Base-by-base conservation (phyloP, 2,113 vertebrate genomes). In the Cyrtonyx montezumae region DNA sequence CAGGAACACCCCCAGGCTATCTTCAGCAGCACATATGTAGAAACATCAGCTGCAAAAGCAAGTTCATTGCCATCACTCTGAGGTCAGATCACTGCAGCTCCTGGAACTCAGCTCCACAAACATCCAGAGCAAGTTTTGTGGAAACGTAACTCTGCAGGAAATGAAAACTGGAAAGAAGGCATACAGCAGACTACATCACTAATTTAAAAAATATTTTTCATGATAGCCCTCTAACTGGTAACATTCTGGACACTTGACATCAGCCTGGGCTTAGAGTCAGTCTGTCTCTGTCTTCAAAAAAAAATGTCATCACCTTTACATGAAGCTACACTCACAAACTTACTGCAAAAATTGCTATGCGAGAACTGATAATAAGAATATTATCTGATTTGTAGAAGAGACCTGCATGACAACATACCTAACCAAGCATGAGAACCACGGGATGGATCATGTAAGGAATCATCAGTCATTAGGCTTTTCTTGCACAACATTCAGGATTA, bases 161-260 rank as follows among this genome's bases (percentile, higher is more conserved):
- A 93, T 65, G 14, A 92, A 89, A 84, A 65, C 56, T 79, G 73
- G 46, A 53, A 88, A 84, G 15, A 45, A 87, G 82, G 85, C 37
- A 63, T 13, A 32, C 2, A 53, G 10, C 9, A 61, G 55, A 76
- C 68, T 22, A 71, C 51, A 32, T 18, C 7, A 79, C 61, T 69
- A 68, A 81, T 10, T 84, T 22, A 53, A 90, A 83, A 78, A 36
- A 5, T 78, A 40, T 90, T 49, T 90, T 46, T 53, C 69, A 23
- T 76, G 42, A 22, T 7, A 28, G 18, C 10, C 46, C 32, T 43
- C 36, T 79, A 42, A 68, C 32, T 63, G 59, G 17, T 71, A 76
- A 80, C 84, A 66, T 45, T 80, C 51, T 53, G 61, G 43, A 40
- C 8, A 36, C 7, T 16, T 67, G 17, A 40, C 66, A 82, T 45